Base-by-base conservation (phyloP, 2,888 invertebrate species). In the Alloscopus bannaensis region DNA sequence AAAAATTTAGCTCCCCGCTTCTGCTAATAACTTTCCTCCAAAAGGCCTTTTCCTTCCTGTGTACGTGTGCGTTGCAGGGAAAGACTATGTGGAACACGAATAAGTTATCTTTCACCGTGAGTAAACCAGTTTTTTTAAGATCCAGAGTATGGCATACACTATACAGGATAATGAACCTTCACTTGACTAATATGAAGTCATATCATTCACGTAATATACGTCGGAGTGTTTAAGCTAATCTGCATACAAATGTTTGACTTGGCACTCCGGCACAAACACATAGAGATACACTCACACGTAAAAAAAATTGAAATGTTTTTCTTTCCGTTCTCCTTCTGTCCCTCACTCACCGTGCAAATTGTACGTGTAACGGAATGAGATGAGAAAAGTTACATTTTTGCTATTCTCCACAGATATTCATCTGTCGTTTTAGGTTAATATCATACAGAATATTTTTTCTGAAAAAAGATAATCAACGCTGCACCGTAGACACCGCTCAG, bases 341-440 rank as follows among this genome's bases (percentile, higher is more conserved):
- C n/a, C n/a, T n/a, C n/a, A n/a, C n/a, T n/a, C n/a, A n/a, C n/a
- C n/a, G n/a, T n/a, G n/a, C n/a, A n/a, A n/a, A n/a, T n/a, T n/a
- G n/a, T n/a, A n/a, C n/a, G n/a, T n/a, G n/a, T n/a, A 55, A 28
- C 24, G 28, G 26, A 64, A 45, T 45, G 13, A 6, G 36, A 36
- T n/a, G 64, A 64, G 64, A 11, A 55, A 45, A 64, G 64, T 26
- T 45, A 4, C 42, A 45, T 50, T 66, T 66, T 24, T 47, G 50
- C 31, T 22, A 18, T 22, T 4, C n/a, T 57, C 57, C n/a, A 20
- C 16, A 26, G 18, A 4, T 36, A 20, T 36, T 66, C 52, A 18
- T 66, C 31, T n/a, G 13, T 31, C 26, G 42, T 66, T 66, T 52
- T 66, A 52, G 66, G 66, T 66, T 66, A 66, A 66, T 66, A 52